A percentile compares a stretch with the other conserved stretches of the same genome.
phyloP scores from a whole-genome alignment of 2,888 invertebrate genomes.

The Yponomeuta malinellus region DNA sequence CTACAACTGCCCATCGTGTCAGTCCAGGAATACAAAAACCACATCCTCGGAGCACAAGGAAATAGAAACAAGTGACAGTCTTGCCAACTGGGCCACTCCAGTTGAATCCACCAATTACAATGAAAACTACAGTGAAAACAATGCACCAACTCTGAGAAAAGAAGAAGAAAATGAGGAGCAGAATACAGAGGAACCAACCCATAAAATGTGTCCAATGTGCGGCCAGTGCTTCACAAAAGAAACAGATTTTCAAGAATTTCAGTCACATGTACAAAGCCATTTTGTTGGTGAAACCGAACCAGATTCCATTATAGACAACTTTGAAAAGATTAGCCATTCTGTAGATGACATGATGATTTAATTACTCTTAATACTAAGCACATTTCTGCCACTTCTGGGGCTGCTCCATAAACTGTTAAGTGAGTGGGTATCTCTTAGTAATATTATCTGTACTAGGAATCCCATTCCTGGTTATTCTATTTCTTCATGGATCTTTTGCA shows the following conservation, averaged over 20 bases:
- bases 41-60: constrained; percentile 60
- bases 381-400: too few relatives aligned
- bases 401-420: too few relatives aligned
- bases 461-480: too few relatives aligned
- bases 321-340: constrained; percentile 65
- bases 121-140: constrained; percentile 51
- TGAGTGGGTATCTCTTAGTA: too few relatives aligned
- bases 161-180: constrained; percentile 27
- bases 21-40: constrained; percentile 44
- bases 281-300: constrained; percentile 77
- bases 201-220: constrained; percentile 86
- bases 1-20: constrained; percentile 58
- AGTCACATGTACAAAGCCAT: constrained; percentile 85
- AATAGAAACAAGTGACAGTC: constrained; percentile 67
- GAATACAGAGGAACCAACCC: constrained; percentile 35
- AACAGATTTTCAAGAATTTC: constrained; percentile 78
- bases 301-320: constrained; percentile 71
- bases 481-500: too few relatives aligned
- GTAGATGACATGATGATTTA: constrained; percentile 50
- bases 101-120: constrained; percentile 58
- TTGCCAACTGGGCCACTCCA: constrained; percentile 65
- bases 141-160: constrained; percentile 46
- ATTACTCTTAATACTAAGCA: not conserved
- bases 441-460: too few relatives aligned
- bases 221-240: constrained; percentile 77